Conservation (phyloP, 1,140 invertebrate species). For the Drosophila paulistorum region DNA sequence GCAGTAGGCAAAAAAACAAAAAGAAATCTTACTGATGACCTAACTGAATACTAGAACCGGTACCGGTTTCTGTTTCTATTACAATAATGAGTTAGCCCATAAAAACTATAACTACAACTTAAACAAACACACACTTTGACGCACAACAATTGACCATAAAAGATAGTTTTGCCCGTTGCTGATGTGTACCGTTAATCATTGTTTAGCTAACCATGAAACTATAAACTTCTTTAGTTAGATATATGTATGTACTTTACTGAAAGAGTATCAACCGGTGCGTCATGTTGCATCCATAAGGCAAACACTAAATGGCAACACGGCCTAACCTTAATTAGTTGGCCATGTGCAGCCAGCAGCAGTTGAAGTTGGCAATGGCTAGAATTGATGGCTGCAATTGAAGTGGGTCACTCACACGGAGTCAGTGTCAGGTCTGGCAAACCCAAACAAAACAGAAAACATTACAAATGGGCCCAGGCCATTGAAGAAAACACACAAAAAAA, state of each 20-base stretch:
- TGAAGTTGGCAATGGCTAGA: constrained; percentile 7
- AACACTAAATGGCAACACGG: not conserved
- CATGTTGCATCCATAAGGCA: constrained; percentile 3
- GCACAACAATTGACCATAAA: constrained; percentile 46
- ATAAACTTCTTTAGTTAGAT: no score
- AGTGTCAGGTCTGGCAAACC: not conserved
- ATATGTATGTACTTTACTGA: no score
- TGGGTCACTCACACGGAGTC: constrained; percentile 1
- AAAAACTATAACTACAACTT: constrained; percentile 57
- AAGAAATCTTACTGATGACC: constrained; percentile 36
- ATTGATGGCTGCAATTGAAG: not conserved
- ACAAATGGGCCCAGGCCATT: not conserved
- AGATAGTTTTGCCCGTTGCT: constrained; percentile 29
- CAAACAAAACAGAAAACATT: not conserved
- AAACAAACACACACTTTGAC: constrained; percentile 13
- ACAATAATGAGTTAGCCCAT: constrained; percentile 14
- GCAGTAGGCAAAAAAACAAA: not conserved
- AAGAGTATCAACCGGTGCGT: not conserved
- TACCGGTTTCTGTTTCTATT: constrained; percentile 27
- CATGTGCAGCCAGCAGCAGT: constrained; percentile 28
- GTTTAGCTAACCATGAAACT: constrained; percentile 39
- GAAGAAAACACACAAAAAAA: no score
- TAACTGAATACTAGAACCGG: constrained; percentile 34
- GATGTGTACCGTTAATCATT: constrained; percentile 64
- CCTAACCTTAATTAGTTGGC: constrained; percentile 56